Evolutionary conservation across 2,113 vertebrate species (phyloP).

Genomic region (Phrynosoma blainvillii): DNA sequence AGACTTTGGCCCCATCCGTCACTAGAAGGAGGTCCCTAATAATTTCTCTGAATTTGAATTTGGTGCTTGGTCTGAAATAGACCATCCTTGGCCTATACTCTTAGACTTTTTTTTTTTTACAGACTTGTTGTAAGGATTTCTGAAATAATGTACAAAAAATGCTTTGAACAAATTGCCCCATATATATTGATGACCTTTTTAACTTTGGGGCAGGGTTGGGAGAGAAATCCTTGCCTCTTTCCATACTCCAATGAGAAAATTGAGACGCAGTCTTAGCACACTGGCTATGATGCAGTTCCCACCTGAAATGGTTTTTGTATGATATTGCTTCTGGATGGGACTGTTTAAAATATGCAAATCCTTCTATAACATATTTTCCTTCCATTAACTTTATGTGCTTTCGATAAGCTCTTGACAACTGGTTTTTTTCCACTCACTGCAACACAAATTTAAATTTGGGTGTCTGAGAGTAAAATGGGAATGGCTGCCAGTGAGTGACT

Average conservation of each 20-base stretch:
- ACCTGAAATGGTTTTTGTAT: not conserved
- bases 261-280: too few species aligned
- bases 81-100: too few species aligned
- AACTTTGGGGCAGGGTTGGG: not conserved
- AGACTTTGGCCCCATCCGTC: too few species aligned
- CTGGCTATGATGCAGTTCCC: not conserved
- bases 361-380: not conserved
- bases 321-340: not conserved
- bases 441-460: not conserved
- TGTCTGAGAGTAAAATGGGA: constrained; percentile 24
- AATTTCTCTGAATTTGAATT: too few species aligned
- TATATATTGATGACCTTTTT: too few species aligned
- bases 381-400: not conserved
- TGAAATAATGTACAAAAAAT: too few species aligned
- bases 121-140: too few species aligned
- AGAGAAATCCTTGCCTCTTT: not conserved
- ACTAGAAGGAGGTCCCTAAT: too few species aligned
- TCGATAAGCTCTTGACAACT: constrained; percentile 3
- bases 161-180: not conserved
- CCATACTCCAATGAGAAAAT: not conserved
- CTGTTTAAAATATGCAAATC: not conserved
- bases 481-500: not conserved
- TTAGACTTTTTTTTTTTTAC: too few species aligned
- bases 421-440: constrained; percentile 4
- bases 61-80: too few species aligned